phyloP scores from a whole-genome alignment of 2,888 invertebrate species.

The Thecocarcelia acutangulata region DNA sequence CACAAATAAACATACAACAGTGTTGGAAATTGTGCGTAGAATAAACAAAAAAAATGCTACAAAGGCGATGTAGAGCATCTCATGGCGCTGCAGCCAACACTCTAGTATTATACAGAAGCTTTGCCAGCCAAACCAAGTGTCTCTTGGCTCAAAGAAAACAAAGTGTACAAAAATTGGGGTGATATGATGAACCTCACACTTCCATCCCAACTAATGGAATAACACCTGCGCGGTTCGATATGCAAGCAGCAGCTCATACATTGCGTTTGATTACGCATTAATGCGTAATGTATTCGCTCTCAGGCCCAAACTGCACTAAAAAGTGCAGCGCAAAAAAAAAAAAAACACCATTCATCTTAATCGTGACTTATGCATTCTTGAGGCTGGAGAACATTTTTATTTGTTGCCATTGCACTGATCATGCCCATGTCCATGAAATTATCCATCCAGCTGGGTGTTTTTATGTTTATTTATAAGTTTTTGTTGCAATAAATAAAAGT shows the following conservation, averaged over 20 bases:
- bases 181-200: conserved; percentile 66
- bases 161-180: conserved; percentile 19
- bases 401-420: conserved; percentile 28
- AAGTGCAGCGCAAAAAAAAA: conserved; percentile 14
- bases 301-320: neutral
- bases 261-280: conserved; percentile 63
- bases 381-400: conserved; percentile 38
- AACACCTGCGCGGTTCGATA: conserved; percentile 72
- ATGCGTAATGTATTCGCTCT: conserved; percentile 52
- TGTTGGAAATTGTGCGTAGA: conserved; percentile 41
- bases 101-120: conserved; percentile 63
- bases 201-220: conserved; percentile 69
- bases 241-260: conserved; percentile 10
- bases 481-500: conserved; percentile 57
- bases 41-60: neutral
- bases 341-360: conserved; percentile 51
- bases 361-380: conserved; percentile 67
- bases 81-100: conserved; percentile 9
- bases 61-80: conserved; percentile 24
- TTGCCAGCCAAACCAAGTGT: conserved; percentile 34
- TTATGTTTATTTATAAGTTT: conserved; percentile 20
- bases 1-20: neutral
- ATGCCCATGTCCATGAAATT: conserved; percentile 47
- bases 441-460: conserved; percentile 39
- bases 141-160: conserved; percentile 29